A percentile compares a stretch with the other conserved stretches of the same genome.
phyloP scores from a whole-genome alignment of 2,113 vertebrate genomes.

The Globicephala melas region DNA sequence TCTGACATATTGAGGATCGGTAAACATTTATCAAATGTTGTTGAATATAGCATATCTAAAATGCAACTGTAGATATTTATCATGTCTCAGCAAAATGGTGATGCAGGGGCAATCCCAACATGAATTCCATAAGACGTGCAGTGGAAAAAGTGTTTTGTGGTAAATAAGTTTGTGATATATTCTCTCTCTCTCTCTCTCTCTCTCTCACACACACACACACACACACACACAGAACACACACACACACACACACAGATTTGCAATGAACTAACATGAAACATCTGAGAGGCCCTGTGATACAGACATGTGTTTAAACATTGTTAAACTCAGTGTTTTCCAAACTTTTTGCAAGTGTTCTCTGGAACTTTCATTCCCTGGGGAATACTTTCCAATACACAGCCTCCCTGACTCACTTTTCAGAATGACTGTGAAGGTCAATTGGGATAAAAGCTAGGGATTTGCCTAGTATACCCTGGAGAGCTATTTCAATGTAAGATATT shows the following conservation, averaged over 20 bases:
- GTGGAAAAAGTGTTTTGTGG: not conserved
- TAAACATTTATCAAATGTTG: not conserved
- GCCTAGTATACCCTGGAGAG: not conserved
- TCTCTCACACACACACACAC: not conserved
- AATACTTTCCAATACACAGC: not conserved
- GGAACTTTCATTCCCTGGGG: not conserved
- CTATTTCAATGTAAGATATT: not conserved
- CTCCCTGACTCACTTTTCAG: not conserved
- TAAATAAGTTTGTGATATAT: not conserved
- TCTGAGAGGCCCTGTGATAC: not conserved
- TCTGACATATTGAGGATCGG: not conserved
- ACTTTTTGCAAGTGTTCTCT: not conserved
- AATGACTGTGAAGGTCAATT: not conserved
- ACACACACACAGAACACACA: rapidly evolving
- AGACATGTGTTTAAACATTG: not conserved
- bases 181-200: not conserved
- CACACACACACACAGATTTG: not conserved
- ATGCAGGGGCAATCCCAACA: not conserved
- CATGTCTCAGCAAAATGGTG: not conserved
- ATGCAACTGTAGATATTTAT: not conserved
- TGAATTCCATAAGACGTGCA: not conserved
- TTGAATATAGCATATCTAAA: not conserved
- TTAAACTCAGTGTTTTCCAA: not conserved
- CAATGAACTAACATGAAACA: not conserved
- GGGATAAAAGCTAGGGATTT: not conserved